phyloP scores from a whole-genome alignment of 2,797 vertebrate genomes.

The Anabacerthia variegaticeps region DNA sequence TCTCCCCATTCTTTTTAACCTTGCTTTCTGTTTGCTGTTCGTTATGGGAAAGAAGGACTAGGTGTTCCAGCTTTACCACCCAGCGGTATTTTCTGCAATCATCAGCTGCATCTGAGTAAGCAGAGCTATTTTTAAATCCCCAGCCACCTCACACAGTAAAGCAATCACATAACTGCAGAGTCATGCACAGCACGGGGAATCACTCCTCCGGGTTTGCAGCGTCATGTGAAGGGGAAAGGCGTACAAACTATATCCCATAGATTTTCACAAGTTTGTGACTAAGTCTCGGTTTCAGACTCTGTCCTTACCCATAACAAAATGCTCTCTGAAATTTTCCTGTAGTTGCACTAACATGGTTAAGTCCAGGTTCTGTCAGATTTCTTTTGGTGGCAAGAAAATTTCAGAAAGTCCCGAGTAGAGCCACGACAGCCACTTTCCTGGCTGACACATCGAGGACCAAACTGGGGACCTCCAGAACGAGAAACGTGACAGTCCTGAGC shows the following conservation, averaged over 20 bases:
- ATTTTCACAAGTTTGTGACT: neutral
- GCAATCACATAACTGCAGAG: neutral
- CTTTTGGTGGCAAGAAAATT: neutral
- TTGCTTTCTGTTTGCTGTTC: conserved; percentile 17
- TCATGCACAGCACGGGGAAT: conserved; percentile 5
- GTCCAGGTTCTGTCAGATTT: neutral
- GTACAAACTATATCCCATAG: neutral
- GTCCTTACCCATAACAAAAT: neutral
- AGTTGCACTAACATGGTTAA: neutral
- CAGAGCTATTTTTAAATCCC: conserved; percentile 43
- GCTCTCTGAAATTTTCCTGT: conserved; percentile 15
- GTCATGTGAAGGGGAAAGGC: neutral
- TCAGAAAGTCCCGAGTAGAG: neutral
- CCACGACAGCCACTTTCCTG: neutral
- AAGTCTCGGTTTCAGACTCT: conserved; percentile 21
- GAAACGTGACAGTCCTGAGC: neutral
- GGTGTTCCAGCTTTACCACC: neutral
- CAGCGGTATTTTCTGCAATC: neutral
- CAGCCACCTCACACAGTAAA: neutral
- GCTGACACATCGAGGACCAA: neutral
- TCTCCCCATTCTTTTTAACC: neutral
- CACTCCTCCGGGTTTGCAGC: neutral
- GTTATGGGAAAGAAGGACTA: conserved; percentile 14
- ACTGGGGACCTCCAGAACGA: conserved; percentile 7
- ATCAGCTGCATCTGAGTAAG: conserved; percentile 52